Evolutionary conservation across 2,113 vertebrate species (phyloP), one percentile per base, ranked within the genome.

Genomic region (Paramormyrops kingsleyae): DNA sequence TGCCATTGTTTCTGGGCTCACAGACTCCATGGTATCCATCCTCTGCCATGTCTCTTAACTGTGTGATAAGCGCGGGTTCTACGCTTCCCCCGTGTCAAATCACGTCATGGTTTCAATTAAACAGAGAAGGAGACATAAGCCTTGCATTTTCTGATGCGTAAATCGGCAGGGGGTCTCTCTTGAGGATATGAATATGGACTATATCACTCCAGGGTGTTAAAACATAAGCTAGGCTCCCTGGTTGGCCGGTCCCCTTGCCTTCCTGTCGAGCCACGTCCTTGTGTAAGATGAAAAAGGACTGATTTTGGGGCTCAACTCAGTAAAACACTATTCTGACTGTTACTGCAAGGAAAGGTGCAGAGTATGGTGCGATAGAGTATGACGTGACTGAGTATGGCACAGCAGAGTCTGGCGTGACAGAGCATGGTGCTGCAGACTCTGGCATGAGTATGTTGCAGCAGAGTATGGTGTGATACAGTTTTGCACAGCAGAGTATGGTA

Each of bases 131-230:
- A 90, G 35, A 21, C 59, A 31, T 87, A 87, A 70, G 47, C 56
- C n/a, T 77, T 47, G 70, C 24, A 15, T 53, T 74, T 44, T 90
- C 85, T 90, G 62, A 90, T 21, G 44, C 87, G 21, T 86, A 87
- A 87, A 70, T 77, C n/a, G 31, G 85, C 66, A 39, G 62, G 17
- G 35, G 35, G 62, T 87, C 47, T 49, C 62, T 27, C n/a, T 62
- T 21, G 53, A 44, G 62, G 39, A 66, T 53, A 52, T 53, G 52
- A 80, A 87, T 87, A 52, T 39, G 47, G 49, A 27, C 62, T 13
- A 24, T 77, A 62, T 52, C 62, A 24, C 89, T 90, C 31, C 47
- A 49, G 49, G 88, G 59, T 77, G 17, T 50, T 74, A 31, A 84
- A 83, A 89, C 50, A 31, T 31, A 19, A 46, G 19, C 35, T 84